Conservation (phyloP, 2,888 invertebrate genomes). For the Dicycla oo region DNA sequence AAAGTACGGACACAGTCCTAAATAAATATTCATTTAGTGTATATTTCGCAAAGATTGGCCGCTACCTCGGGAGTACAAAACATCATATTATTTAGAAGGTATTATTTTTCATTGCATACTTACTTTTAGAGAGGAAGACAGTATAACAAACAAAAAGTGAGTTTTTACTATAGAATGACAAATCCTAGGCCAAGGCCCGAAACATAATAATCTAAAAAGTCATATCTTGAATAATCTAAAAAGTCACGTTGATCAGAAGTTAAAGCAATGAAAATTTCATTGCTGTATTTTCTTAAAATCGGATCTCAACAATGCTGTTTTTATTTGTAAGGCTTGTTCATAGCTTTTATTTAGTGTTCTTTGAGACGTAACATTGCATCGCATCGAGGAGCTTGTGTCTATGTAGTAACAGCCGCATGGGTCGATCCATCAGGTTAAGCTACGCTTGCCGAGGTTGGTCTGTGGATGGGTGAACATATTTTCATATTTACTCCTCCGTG, state of each 20-base stretch:
- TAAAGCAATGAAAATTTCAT: not conserved
- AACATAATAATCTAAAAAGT: too few relatives aligned
- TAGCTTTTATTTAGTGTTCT: not conserved
- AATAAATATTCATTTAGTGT: slow-evolving; percentile 50
- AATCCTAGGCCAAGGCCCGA: too few relatives aligned
- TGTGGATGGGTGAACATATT: too few relatives aligned
- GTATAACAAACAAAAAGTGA: not conserved
- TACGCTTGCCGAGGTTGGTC: too few relatives aligned
- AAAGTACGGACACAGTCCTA: slow-evolving; percentile 26
- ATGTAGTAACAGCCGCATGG: too few relatives aligned
- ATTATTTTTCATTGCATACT: not conserved
- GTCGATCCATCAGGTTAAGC: too few relatives aligned
- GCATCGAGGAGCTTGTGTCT: too few relatives aligned
- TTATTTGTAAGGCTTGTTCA: not conserved
- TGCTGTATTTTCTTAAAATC: not conserved
- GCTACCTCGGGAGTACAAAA: slow-evolving; percentile 5
- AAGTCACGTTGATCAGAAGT: not conserved
- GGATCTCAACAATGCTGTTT: not conserved
- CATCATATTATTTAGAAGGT: slow-evolving; percentile 8
- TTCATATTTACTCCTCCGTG: too few relatives aligned
- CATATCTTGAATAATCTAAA: not conserved
- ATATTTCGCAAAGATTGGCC: slow-evolving; percentile 26
- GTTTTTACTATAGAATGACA: not conserved
- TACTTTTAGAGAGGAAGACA: not conserved
- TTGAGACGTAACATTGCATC: too few relatives aligned